These are phyloP conservation scores for Cygnus buccinator DNA, from an alignment of 2,113 vertebrate genomes.

Conservation along the genomic window DNA sequence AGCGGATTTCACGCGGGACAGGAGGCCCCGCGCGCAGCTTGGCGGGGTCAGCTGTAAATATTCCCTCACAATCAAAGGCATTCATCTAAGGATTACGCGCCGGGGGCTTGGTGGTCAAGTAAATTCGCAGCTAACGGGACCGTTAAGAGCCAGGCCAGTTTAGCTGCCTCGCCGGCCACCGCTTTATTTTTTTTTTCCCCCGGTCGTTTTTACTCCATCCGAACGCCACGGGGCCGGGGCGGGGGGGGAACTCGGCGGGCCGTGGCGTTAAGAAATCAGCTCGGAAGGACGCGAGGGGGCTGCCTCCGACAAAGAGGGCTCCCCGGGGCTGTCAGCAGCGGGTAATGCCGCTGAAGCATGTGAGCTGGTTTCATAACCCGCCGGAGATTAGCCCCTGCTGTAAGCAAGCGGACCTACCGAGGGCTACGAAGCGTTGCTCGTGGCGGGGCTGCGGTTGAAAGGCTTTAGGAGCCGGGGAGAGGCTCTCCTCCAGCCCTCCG, in stretches of 20 bases:
- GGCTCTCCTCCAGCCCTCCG: neutral
- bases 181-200: neutral
- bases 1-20: conserved; percentile 44
- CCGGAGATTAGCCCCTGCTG: neutral
- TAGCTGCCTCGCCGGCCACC: neutral
- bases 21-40: conserved; percentile 51
- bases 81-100: conserved; percentile 62
- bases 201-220: conserved; percentile 47
- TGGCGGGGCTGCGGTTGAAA: neutral
- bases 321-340: neutral
- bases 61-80: conserved; percentile 63
- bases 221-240: neutral
- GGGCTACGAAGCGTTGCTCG: neutral
- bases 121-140: conserved; percentile 56
- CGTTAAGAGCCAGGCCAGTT: conserved; percentile 58
- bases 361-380: conserved; percentile 59
- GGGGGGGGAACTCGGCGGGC: neutral
- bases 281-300: conserved; percentile 21
- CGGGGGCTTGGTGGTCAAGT: conserved; percentile 54
- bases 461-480: neutral
- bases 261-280: conserved; percentile 48
- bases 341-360: conserved; percentile 23
- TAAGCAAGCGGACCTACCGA: neutral
- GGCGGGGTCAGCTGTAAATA: conserved; percentile 62
- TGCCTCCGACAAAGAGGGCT: conserved; percentile 49